These are phyloP conservation scores for Gadus macrocephalus DNA, from an alignment of 2,113 vertebrate species.

Conservation along the genomic window DNA sequence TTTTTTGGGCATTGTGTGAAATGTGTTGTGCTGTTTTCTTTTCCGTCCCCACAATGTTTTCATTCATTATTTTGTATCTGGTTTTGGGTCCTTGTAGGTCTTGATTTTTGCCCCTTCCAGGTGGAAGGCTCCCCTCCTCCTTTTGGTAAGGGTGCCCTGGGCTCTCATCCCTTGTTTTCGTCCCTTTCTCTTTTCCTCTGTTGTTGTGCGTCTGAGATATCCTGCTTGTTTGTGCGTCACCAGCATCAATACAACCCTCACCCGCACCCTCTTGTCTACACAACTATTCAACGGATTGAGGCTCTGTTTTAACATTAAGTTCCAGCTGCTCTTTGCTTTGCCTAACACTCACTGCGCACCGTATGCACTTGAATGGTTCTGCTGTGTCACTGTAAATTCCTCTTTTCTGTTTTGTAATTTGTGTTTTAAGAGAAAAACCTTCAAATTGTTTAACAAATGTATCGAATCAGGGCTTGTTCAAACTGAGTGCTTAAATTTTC, in stretches of 20 bases:
- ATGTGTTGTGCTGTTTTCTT: conserved; percentile 55
- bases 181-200: conserved; percentile 60
- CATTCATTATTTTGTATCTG: conserved; percentile 90
- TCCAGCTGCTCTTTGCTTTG: conserved; percentile 22
- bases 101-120: conserved; percentile 99
- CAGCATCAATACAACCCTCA: conserved; percentile 32
- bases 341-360: conserved; percentile 38
- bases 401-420: conserved; percentile 19
- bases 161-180: conserved; percentile 77
- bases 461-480: conserved; percentile 6
- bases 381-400: conserved; percentile 23
- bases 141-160: conserved; percentile 95
- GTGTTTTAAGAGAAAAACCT: conserved; percentile 10
- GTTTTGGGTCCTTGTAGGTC: conserved; percentile 99
- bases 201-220: conserved; percentile 41
- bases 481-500: conserved; percentile 19
- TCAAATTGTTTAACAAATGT: background rate
- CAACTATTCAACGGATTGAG: conserved; percentile 29
- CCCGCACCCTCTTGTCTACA: background rate
- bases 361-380: conserved; percentile 29
- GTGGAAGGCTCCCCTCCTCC: conserved; percentile 94
- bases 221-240: conserved; percentile 48
- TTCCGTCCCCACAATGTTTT: conserved; percentile 66
- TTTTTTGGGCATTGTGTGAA: conserved; percentile 53
- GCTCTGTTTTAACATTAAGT: conserved; percentile 44